Evolutionary conservation across 2,113 vertebrate genomes (phyloP).

Genomic region (Seriola quinqueradiata): DNA sequence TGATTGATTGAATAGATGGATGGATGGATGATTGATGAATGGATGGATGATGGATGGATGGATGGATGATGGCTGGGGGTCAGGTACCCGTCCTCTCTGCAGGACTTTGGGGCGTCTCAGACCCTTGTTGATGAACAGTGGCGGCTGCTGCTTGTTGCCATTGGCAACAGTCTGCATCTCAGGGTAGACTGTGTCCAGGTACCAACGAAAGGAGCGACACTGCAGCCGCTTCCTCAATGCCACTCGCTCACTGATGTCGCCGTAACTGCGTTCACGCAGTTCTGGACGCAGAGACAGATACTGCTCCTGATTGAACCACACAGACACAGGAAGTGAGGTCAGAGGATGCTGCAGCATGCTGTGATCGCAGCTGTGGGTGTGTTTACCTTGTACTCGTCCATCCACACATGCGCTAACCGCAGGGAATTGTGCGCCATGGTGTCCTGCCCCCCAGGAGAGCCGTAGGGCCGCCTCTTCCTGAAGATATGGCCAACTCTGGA

Average conservation of each 20-base stretch:
- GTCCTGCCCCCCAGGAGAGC: conserved; percentile 94
- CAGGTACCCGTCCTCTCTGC: conserved; percentile 91
- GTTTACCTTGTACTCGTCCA: conserved; percentile 96
- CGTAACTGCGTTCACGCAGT: conserved; percentile 88
- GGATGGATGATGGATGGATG: too few relatives aligned
- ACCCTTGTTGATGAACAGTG: conserved; percentile 90
- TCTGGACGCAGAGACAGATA: conserved; percentile 94
- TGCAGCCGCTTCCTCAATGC: conserved; percentile 88
- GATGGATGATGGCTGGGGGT: not conserved
- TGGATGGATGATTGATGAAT: too few relatives aligned
- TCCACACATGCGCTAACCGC: conserved; percentile 94
- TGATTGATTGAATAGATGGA: too few relatives aligned
- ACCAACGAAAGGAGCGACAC: conserved; percentile 95
- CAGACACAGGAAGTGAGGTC: conserved; percentile 31
- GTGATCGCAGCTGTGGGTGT: not conserved
- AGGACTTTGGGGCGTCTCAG: conserved; percentile 91
- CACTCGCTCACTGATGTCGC: conserved; percentile 91
- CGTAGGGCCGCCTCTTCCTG: conserved; percentile 95
- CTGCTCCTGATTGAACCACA: conserved; percentile 87
- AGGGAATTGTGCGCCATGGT: conserved; percentile 98
- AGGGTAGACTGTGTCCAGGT: conserved; percentile 94
- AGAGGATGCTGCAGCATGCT: rapidly evolving
- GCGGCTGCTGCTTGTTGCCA: conserved; percentile 88
- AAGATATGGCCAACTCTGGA: conserved; percentile 98
- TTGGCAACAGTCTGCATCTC: conserved; percentile 93